These are phyloP conservation scores for Perognathus longimembris DNA, from an alignment of 2,113 vertebrate species.

Conservation along the genomic window DNA sequence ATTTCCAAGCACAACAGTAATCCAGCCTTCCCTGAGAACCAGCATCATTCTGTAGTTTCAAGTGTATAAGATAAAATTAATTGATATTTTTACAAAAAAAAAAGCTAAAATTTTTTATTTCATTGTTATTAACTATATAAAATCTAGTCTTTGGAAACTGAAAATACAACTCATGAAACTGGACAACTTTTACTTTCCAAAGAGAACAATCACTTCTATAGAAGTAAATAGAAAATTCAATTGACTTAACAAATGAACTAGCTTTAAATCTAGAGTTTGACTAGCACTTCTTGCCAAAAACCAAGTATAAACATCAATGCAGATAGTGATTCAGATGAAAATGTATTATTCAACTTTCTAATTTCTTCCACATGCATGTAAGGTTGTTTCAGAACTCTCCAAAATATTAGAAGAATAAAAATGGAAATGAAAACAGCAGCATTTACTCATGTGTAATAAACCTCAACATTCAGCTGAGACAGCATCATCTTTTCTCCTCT, in stretches of 20 bases:
- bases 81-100: conserved; percentile 15
- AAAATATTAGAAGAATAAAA: conserved; percentile 46
- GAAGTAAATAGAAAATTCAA: conserved; percentile 18
- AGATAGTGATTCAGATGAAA: conserved; percentile 22
- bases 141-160: conserved; percentile 50
- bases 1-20: neutral
- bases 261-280: neutral
- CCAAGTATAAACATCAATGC: conserved; percentile 37
- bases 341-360: conserved; percentile 12
- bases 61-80: conserved; percentile 1
- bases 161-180: neutral
- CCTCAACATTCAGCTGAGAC: conserved; percentile 13
- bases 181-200: neutral
- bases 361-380: conserved; percentile 37
- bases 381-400: conserved; percentile 29
- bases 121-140: neutral
- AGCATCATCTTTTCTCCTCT: conserved; percentile 64
- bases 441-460: conserved; percentile 37
- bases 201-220: neutral
- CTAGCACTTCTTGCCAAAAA: conserved; percentile 39
- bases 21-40: neutral
- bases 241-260: neutral
- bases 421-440: conserved; percentile 56
- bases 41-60: neutral
- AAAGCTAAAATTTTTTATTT: neutral